Conservation (phyloP, 2,797 vertebrate genomes). For the Mus minutoides region DNA sequence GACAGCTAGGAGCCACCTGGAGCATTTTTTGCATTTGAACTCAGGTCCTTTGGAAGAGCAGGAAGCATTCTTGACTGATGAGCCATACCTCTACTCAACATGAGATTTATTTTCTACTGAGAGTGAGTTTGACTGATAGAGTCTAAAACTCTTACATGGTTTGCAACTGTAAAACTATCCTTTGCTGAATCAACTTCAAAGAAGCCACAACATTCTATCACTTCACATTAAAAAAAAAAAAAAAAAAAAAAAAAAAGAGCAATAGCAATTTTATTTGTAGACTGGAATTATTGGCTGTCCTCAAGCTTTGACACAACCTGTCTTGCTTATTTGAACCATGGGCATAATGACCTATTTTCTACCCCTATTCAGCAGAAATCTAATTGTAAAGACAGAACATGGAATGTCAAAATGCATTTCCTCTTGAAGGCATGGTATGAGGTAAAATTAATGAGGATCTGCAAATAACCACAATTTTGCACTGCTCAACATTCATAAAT, state of each 20-base stretch:
- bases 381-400: slow-evolving; percentile 60
- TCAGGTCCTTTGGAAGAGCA: background rate
- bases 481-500: slow-evolving; percentile 59
- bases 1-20: background rate
- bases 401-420: slow-evolving; percentile 72
- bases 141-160: background rate
- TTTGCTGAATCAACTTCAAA: slow-evolving; percentile 36
- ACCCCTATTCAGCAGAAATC: slow-evolving; percentile 35
- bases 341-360: slow-evolving; percentile 60
- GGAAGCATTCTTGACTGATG: background rate
- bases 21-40: background rate
- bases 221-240: background rate
- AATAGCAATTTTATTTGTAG: slow-evolving; percentile 38
- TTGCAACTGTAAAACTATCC: slow-evolving; percentile 13
- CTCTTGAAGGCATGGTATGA: slow-evolving; percentile 54
- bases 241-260: background rate
- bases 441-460: slow-evolving; percentile 72
- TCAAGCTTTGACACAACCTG: slow-evolving; percentile 45
- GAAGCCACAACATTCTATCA: slow-evolving; percentile 30
- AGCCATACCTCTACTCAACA: too few species aligned
- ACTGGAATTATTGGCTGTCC: background rate
- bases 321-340: slow-evolving; percentile 46
- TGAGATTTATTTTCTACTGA: background rate
- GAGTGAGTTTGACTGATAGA: background rate
- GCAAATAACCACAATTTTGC: slow-evolving; percentile 58